Conservation (phyloP, 2,888 invertebrate genomes). For the Ernsta delagoae region DNA sequence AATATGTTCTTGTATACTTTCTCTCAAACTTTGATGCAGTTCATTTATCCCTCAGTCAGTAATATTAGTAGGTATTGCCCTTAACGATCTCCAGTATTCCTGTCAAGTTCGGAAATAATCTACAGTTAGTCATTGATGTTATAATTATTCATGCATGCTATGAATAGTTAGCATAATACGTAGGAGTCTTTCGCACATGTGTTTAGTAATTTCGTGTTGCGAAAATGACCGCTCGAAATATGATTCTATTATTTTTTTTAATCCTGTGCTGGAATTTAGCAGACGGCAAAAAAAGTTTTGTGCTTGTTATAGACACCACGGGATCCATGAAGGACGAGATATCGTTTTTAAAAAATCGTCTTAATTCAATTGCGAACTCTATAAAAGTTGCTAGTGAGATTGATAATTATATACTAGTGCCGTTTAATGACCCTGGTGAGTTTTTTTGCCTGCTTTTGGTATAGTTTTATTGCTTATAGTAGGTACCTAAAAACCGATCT, state of each 20-base stretch:
- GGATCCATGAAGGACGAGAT: constrained; percentile 59
- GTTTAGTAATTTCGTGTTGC: not conserved
- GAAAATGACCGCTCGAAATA: not conserved
- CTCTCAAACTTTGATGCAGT: too few relatives aligned
- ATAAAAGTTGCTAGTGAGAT: constrained; percentile 18
- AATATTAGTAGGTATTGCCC: not conserved
- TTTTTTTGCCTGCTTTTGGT: not conserved
- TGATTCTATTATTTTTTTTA: not conserved
- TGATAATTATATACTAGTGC: constrained; percentile 44
- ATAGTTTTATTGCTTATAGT: too few relatives aligned
- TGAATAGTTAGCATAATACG: not conserved
- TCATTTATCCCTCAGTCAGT: too few relatives aligned
- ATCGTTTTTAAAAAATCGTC: constrained; percentile 51
- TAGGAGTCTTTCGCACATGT: not conserved
- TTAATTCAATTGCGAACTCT: constrained; percentile 42
- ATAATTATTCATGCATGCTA: not conserved
- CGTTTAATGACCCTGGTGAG: constrained; percentile 48
- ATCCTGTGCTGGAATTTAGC: not conserved
- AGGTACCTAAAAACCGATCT: too few relatives aligned
- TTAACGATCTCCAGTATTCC: not conserved
- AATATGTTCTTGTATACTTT: too few relatives aligned
- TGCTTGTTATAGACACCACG: constrained; percentile 62
- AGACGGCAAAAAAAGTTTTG: constrained; percentile 53
- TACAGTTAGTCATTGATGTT: constrained; percentile 5
- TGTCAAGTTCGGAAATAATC: not conserved